Evolutionary conservation across 1,140 invertebrate species (phyloP).

Genomic region (Psilanteris sp.): DNA sequence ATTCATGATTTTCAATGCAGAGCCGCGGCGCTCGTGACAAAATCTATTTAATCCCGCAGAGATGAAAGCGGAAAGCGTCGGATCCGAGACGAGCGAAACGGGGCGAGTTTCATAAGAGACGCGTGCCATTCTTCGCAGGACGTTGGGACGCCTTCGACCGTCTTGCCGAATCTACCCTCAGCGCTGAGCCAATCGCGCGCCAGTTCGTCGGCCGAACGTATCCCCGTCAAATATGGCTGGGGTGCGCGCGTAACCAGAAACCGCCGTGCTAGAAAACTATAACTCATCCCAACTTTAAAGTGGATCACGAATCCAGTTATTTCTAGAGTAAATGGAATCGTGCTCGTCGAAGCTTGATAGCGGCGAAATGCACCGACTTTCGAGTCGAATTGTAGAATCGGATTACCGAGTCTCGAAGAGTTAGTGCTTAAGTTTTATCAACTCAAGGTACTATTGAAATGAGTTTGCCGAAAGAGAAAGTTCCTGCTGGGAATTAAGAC

Average conservation of each 20-base stretch:
- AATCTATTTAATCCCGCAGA: constrained; percentile 10
- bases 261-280: constrained; percentile 58
- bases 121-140: constrained; percentile 76
- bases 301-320: constrained; percentile 57
- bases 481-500: constrained; percentile 44
- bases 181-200: constrained; percentile 70
- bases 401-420: constrained; percentile 49
- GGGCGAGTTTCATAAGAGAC: constrained; percentile 69
- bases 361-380: constrained; percentile 46
- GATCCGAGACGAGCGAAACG: constrained; percentile 29
- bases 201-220: constrained; percentile 58
- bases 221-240: constrained; percentile 76
- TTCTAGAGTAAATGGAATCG: constrained; percentile 56
- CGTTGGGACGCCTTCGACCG: constrained; percentile 72
- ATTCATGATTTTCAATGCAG: neutral
- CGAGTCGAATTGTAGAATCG: constrained; percentile 52
- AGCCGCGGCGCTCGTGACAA: neutral
- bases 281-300: constrained; percentile 65
- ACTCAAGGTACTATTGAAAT: constrained; percentile 53
- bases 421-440: constrained; percentile 61
- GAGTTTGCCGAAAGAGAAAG: constrained; percentile 61
- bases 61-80: constrained; percentile 9
- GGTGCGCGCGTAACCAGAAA: constrained; percentile 62
- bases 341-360: constrained; percentile 54
- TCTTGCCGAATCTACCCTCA: constrained; percentile 58